Base-by-base conservation (phyloP, 1,140 invertebrate species). In the Muscidifurax raptorellus region DNA sequence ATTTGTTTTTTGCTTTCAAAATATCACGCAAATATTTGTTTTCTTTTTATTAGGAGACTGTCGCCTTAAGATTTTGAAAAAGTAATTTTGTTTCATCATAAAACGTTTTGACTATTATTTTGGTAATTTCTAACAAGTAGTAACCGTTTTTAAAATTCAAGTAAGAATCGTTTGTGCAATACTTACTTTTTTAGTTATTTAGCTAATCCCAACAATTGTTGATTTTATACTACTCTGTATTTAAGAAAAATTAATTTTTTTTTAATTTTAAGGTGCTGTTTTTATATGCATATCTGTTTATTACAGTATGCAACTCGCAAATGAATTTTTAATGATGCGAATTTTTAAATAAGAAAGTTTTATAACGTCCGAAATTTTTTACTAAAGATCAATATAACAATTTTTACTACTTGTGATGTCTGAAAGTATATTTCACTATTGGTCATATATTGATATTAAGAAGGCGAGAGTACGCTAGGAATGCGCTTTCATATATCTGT, bases 401-500 rank as follows among this genome's bases (percentile, higher is more conserved):
- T 80, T 84, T 84, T 84, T 84, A 75, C 52, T 80, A 84, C 18
- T 80, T 80, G 71, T 67, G 71, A 84, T 52, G 52, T 80, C 36
- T 32, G 27, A 84, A 84, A 80, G 69, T 84, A 79, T 44, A 22
- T 67, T 84, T 84, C 9, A 27, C 47, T 80, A 80, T 84, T 75
- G 52, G 22, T 84, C 10, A 74, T 80, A 64, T 80, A 66, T 84
- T 84, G 52, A 66, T 75, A 80, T 80, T 80, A 80, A 84, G 71
- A 84, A 84, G 83, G 78, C 77, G 32, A 84, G 77, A 76, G 71
- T 80, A 76, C 44, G 59, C 78, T 84, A 84, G 18, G 80, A 44
- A 85, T 81, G 84, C 79, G 79, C 59, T 81, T 85, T 81, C 59
- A 85, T 82, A 85, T 81, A 85, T 69, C 79, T 85, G 79, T 85